Evolutionary conservation across 1,140 invertebrate species (phyloP).

Genomic region (Bombus pyrosoma): DNA sequence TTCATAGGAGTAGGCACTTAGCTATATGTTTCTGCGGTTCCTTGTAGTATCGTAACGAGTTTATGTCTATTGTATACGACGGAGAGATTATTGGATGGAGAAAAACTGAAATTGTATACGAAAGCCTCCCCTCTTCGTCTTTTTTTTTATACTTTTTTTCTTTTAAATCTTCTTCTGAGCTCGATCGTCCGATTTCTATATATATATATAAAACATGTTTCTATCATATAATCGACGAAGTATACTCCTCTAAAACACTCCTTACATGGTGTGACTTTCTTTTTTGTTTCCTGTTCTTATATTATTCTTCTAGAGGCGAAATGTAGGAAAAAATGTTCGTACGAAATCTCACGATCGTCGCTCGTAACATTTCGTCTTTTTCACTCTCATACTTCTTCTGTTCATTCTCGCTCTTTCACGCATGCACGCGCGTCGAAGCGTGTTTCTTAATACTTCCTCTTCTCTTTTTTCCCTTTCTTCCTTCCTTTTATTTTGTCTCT

Average conservation of each 20-base stretch:
- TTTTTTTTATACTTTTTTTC: background rate
- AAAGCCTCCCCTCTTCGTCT: conserved; percentile 36
- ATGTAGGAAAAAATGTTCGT: conserved; percentile 28
- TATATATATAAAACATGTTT: background rate
- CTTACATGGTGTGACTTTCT: background rate
- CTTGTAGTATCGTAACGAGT: conserved; percentile 53
- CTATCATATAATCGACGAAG: background rate
- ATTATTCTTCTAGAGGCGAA: conserved; percentile 2
- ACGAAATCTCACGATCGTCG: conserved; percentile 57
- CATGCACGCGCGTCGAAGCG: conserved; percentile 7
- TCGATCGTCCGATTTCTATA: conserved; percentile 27
- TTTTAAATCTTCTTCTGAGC: background rate
- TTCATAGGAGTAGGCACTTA: conserved; percentile 79
- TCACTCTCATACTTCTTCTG: conserved; percentile 39
- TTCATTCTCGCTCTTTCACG: conserved; percentile 47
- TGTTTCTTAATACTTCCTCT: background rate
- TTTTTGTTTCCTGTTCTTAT: background rate
- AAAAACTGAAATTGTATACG: conserved; percentile 48
- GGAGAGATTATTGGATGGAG: conserved; percentile 23
- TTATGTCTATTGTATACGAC: conserved; percentile 59
- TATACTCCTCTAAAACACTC: background rate
- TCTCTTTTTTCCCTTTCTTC: background rate
- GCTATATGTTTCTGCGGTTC: conserved; percentile 77
- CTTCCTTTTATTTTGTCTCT: conserved; percentile 2
- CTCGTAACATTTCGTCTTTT: conserved; percentile 1